Evolutionary conservation across 2,797 vertebrate genomes (phyloP).

Genomic region (Eleutherodactylus coqui): DNA sequence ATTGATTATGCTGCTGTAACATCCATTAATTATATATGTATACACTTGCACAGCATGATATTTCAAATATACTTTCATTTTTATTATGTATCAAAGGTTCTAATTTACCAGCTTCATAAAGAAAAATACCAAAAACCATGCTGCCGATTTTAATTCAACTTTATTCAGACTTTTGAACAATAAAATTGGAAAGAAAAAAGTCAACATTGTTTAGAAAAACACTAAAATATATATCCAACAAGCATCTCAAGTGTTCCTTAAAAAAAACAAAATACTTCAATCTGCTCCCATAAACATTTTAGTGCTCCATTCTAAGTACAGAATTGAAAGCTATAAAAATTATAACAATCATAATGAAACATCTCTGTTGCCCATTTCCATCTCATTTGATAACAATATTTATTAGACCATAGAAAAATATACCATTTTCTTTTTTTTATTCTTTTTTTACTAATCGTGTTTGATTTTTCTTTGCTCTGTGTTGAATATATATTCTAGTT

Average conservation of each 20-base stretch:
- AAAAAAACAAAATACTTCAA: constrained; percentile 47
- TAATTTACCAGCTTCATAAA: no score
- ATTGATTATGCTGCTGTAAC: no score
- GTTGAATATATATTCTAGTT: background rate
- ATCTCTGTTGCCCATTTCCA: background rate
- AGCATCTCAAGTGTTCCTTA: constrained; percentile 18
- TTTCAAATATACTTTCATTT: no score
- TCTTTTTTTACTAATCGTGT: constrained; percentile 52
- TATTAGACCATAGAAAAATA: constrained; percentile 74
- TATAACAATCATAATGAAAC: background rate
- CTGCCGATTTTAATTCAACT: constrained; percentile 37
- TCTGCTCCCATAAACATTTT: constrained; percentile 26
- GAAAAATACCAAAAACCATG: no score
- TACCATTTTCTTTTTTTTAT: constrained; percentile 66
- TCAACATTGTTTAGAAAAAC: constrained; percentile 42
- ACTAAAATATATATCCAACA: constrained; percentile 42
- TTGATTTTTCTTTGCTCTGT: constrained; percentile 59
- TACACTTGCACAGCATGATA: no score
- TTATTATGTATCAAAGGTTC: no score
- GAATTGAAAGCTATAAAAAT: constrained; percentile 40
- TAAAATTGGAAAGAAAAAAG: constrained; percentile 37
- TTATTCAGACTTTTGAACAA: constrained; percentile 43
- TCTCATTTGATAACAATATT: background rate
- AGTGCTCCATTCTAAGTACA: background rate
- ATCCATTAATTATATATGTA: no score